These are phyloP conservation scores for Philereme transversata DNA, from an alignment of 2,888 invertebrate species.

Conservation along the genomic window DNA sequence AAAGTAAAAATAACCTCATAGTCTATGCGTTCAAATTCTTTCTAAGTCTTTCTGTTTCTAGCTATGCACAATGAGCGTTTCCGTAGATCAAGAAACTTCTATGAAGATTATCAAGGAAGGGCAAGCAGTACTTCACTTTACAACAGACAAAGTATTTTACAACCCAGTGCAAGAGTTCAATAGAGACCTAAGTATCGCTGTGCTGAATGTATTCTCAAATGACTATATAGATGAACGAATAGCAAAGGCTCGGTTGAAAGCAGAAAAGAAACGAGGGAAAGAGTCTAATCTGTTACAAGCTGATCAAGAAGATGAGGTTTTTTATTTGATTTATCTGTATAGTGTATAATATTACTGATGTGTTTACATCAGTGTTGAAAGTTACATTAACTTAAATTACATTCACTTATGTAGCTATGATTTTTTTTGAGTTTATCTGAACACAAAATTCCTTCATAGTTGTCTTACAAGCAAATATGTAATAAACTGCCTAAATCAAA, in stretches of 20 bases:
- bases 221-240: conserved; percentile 67
- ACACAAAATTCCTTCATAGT: no score
- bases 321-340: no score
- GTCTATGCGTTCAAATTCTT: background rate
- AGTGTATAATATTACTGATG: no score
- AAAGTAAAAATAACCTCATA: conserved; percentile 22
- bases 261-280: conserved; percentile 40
- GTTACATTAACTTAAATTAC: no score
- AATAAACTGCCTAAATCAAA: no score
- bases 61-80: conserved; percentile 20
- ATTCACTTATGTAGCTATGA: no score
- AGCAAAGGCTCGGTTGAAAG: conserved; percentile 47
- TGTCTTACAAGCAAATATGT: no score
- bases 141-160: conserved; percentile 94
- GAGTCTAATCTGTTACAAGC: conserved; percentile 12
- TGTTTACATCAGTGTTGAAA: no score
- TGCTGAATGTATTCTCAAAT: conserved; percentile 86
- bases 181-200: conserved; percentile 94
- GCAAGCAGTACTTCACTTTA: conserved; percentile 88
- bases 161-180: conserved; percentile 99
- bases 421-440: no score
- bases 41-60: conserved; percentile 2
- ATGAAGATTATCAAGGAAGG: conserved; percentile 87
- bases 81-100: conserved; percentile 4
- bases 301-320: background rate